A percentile compares a stretch with the other conserved stretches of the same genome.
Evolutionary conservation across 2,113 vertebrate species (phyloP).

Genomic region (Collichthys lucidus): DNA sequence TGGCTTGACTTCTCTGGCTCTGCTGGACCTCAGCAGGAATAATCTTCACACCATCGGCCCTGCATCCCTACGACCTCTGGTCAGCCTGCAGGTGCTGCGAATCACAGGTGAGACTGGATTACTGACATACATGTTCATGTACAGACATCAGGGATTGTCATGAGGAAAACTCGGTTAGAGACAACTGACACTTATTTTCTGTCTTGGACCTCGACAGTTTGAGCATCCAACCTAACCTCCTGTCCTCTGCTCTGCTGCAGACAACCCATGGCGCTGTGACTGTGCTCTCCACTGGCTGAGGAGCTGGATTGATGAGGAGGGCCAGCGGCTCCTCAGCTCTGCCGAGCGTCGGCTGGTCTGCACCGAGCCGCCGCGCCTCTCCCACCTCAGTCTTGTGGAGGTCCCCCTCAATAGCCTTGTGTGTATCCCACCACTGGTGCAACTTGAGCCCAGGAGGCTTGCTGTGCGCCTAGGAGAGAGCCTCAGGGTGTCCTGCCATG

Average conservation of each 20-base stretch:
- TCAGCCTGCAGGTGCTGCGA: constrained; percentile 92
- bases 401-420: constrained; percentile 89
- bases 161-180: neutral
- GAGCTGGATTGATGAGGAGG: constrained; percentile 89
- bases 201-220: neutral
- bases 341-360: constrained; percentile 88
- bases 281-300: constrained; percentile 92
- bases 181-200: neutral
- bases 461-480: constrained; percentile 89
- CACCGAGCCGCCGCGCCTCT: constrained; percentile 88
- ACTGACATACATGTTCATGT: neutral
- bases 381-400: constrained; percentile 87
- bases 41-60: constrained; percentile 89
- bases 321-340: constrained; percentile 88
- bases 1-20: constrained; percentile 89
- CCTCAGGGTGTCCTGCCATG: constrained; percentile 90
- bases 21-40: constrained; percentile 92
- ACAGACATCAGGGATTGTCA: neutral
- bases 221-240: neutral
- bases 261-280: constrained; percentile 94
- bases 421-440: constrained; percentile 91
- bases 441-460: constrained; percentile 86
- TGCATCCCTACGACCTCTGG: constrained; percentile 85
- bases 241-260: constrained; percentile 68
- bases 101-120: constrained; percentile 85